Evolutionary conservation across 2,797 vertebrate genomes (phyloP), one percentile per base, ranked within the genome.

Genomic region (Falco biarmicus): DNA sequence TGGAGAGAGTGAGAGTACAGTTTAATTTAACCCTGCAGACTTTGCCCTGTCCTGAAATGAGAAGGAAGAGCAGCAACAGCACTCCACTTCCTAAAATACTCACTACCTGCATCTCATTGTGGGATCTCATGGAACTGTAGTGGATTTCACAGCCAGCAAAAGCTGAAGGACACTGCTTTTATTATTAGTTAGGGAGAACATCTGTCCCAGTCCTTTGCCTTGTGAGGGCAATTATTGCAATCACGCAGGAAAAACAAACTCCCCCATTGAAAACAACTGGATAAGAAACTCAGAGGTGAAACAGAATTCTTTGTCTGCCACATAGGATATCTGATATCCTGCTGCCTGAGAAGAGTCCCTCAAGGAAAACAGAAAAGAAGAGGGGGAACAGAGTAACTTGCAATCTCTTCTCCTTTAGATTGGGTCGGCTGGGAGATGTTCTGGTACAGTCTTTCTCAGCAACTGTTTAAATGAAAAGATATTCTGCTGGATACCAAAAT

Each of bases 141-240:
- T 76, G 59, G 80, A 89, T 81, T 96, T 96, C 93, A 94, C 81
- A 87, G 77, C 68, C 84, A 87, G 68, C 51, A 91, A 69, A 95
- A 94, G 50, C 66, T 96, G 94, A 96, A 89, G 84, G 87, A 77
- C 76, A 50, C 13, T 95, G 69, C 37, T 84, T 97, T 97, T 96
- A 96, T 95, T 96, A 86, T 94, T 88, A 85, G 50, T 96, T 79
- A 85, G 89, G 91, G 95, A 94, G 90, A 97, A 97, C 97, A 96
- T 96, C 95, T 97, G 94, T 81, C 94, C 70, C 79, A 65, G n/a
- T n/a, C 73, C 70, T 95, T 91, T 93, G 76, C 65, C 61, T 94
- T 92, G 56, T 89, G 81, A 70, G 45, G 41, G 56, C 88, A 89
- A 96, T 96, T 96, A 94, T 91, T 96, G 51, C 90, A 69, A 65